These are phyloP conservation scores for Battus philenor DNA, from an alignment of 1,140 invertebrate species.

Conservation along the genomic window DNA sequence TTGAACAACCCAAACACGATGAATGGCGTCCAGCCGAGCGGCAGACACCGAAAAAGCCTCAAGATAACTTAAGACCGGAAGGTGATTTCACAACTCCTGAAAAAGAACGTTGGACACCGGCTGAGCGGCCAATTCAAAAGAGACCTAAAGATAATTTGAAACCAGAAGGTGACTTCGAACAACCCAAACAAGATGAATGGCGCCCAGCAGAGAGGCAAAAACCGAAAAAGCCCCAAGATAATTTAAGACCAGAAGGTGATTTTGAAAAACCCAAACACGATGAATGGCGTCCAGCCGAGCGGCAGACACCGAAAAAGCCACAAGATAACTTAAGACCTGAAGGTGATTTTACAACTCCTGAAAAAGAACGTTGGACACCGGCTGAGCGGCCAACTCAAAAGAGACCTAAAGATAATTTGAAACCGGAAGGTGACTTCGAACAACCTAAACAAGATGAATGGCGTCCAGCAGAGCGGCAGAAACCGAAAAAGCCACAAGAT, in stretches of 20 bases:
- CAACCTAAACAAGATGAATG: constrained; percentile 50
- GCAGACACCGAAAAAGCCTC: constrained; percentile 69
- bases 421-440: constrained; percentile 81
- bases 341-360: constrained; percentile 74
- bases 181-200: constrained; percentile 71
- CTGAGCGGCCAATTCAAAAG: constrained; percentile 51
- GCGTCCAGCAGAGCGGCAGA: constrained; percentile 64
- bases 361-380: constrained; percentile 49
- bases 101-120: constrained; percentile 44
- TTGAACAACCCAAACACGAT: constrained; percentile 71
- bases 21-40: constrained; percentile 77
- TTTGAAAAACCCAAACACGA: constrained; percentile 66
- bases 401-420: constrained; percentile 75
- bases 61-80: constrained; percentile 80
- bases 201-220: constrained; percentile 72
- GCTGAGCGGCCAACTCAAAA: constrained; percentile 50
- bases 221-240: constrained; percentile 71
- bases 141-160: constrained; percentile 73
- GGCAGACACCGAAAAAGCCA: constrained; percentile 75
- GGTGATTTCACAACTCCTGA: constrained; percentile 68
- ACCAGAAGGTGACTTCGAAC: constrained; percentile 76
- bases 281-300: constrained; percentile 73
- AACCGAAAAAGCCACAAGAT: constrained; percentile 66
- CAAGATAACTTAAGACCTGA: constrained; percentile 79
- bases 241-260: constrained; percentile 77